Evolutionary conservation across 2,113 vertebrate genomes (phyloP), one percentile per base, ranked within the genome.

Genomic region (Sinocyclocheilus grahami): DNA sequence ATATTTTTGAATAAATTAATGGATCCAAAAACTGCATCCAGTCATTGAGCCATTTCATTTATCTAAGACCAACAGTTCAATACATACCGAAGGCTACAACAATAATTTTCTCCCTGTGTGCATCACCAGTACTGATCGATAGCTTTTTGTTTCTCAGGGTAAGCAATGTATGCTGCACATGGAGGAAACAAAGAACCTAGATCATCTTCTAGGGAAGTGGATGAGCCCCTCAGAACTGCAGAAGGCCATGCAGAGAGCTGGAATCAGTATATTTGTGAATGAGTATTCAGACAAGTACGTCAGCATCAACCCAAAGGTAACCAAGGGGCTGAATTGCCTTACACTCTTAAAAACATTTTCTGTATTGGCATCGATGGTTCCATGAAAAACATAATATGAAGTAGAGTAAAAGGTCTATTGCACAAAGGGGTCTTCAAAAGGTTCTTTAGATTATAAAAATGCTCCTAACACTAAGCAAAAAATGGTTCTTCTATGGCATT

Each of bases 251-350:
- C 92, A 92, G 84, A 90, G 89, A 2, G 90, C 94, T 0, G 98
- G 98, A 53, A 55, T 99, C 89, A 97, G 98, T 91, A 91, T 99
- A 88, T 99, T 99, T 86, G 96, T 97, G 0, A 93, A 91, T 0
- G 92, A 92, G 18, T 30, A 94, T 90, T 95, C 97, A 0, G 91
- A 95, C 77, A 93, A 94, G 53, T 98, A 96, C 0, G 92, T 96
- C 87, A 78, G 86, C 20, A 53, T 90, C 78, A 94, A 90, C 11
- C 37, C 83, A 3, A 99, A 99, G 96, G 96, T 94, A 87, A 82
- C 16, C 9, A n/a, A 5, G 10, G 51, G 5, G 20, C 30, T 60
- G 7, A 37, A 76, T 76, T 48, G 22, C 48, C 3, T 33, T 18
- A 2, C 7, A 78, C 58, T 62, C 20, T 60, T 22, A n/a, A 62